Evolutionary conservation across 2,888 invertebrate genomes (phyloP), one percentile per base, ranked within the genome.

Genomic region (Melipona beecheii): DNA sequence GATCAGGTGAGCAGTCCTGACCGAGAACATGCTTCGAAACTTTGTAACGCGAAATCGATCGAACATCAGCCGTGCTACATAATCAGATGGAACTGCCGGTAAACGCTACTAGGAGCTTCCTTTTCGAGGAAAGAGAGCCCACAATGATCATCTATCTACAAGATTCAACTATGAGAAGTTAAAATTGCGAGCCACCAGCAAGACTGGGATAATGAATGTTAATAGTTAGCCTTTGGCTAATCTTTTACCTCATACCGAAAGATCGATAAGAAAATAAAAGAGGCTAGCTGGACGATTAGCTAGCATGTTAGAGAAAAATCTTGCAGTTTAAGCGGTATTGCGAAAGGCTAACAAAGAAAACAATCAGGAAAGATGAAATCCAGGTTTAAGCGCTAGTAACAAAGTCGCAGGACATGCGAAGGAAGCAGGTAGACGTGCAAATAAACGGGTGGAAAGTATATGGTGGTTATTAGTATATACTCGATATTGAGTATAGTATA

Each of bases 1-100:
- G 98, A 94, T 98, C 98, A 89, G 96, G 96, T 96, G 93, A 91
- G 83, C 50, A 2, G 11, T 24, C 4, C 6, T n/a, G 24, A 1
- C n/a, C 49, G 5, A 3, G 2, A 43, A 15, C 62, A 24, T 11
- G 17, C 19, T 13, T 69, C 50, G 31, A 76, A 49, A n/a, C 49
- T 21, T 56, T 21, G 36, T 27, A 24, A 24, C 66, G 2, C n/a
- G 24, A 71, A 9, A 66, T 43, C 66, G 66, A 43, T 36, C 74
- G 52, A 24, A 24, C 24, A 31, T 31, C 31, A 36, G 9, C 43
- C 43, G 43, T 43, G 43, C 43, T 9, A 43, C 43, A 43, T 15
- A 6, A 11, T 24, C 24, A 19, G 4, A n/a, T 21, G 5, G 17
- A 19, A 4, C n/a, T 49, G 21, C 52, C 19, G 21, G 17, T 50